phyloP scores from a whole-genome alignment of 2,888 invertebrate genomes.

The Noctua pronuba region DNA sequence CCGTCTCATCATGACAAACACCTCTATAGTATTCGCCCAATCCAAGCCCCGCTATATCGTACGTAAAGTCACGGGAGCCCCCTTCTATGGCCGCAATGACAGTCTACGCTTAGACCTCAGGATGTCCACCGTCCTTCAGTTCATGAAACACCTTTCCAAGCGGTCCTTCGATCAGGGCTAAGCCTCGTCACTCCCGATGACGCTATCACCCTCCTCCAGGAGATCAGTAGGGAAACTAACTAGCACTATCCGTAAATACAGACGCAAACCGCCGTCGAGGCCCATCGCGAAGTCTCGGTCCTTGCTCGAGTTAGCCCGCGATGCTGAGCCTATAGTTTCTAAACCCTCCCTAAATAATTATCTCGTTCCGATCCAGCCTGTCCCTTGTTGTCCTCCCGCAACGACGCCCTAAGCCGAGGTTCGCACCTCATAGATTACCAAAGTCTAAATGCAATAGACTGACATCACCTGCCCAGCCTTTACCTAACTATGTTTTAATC shows the following conservation, averaged over 20 bases:
- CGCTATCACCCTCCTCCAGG: no score
- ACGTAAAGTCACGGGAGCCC: neutral
- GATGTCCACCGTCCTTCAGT: neutral
- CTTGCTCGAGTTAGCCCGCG: no score
- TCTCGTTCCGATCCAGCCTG: no score
- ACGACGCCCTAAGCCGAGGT: no score
- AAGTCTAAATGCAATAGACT: neutral
- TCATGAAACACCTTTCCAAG: neutral
- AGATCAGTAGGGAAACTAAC: no score
- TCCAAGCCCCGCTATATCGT: neutral
- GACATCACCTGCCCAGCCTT: neutral
- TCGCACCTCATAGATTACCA: neutral
- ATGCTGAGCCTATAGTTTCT: no score
- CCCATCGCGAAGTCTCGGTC: no score
- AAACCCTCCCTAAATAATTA: no score
- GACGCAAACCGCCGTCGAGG: no score
- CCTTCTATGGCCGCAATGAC: neutral
- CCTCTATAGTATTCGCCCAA: neutral
- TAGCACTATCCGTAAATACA: no score
- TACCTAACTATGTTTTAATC: neutral
- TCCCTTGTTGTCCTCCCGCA: no score
- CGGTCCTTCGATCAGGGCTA: neutral
- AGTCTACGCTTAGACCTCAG: neutral
- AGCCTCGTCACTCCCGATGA: neutral
- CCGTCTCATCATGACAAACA: neutral